phyloP scores from a whole-genome alignment of 2,797 vertebrate genomes.

The Buphagus erythrorhynchus region DNA sequence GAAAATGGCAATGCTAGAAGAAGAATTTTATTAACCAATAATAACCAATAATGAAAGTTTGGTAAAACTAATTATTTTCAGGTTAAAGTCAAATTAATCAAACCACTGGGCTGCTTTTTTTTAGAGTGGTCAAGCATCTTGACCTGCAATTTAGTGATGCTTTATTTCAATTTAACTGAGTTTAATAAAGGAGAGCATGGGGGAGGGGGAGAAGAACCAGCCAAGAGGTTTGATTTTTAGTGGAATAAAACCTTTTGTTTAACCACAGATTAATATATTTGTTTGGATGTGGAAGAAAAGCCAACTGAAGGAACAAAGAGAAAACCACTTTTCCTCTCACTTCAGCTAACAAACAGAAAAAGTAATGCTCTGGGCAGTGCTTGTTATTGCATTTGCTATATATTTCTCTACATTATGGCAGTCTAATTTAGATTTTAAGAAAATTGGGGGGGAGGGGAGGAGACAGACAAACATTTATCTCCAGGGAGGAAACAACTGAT shows the following conservation, averaged over 20 bases:
- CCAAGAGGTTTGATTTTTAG: not conserved
- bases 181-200: not conserved
- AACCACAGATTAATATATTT: not conserved
- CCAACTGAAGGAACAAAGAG: not conserved
- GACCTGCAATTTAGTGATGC: not conserved
- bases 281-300: not conserved
- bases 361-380: not conserved
- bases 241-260: not conserved
- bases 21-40: constrained; percentile 40
- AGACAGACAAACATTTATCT: constrained; percentile 9
- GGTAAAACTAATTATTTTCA: constrained; percentile 56
- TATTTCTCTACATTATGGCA: not conserved
- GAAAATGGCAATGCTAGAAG: not conserved
- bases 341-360: not conserved
- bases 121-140: not conserved
- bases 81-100: constrained; percentile 63
- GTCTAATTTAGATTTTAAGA: constrained; percentile 16
- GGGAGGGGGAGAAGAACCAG: not conserved
- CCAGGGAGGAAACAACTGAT: constrained; percentile 44
- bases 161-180: not conserved
- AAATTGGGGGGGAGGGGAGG: accelerated
- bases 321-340: not conserved
- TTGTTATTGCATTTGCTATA: not conserved
- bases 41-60: not conserved
- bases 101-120: not conserved